Evolutionary conservation across 2,888 invertebrate species (phyloP), one percentile per base, ranked within the genome.

Genomic region (Hirtodrosophila cameraria): DNA sequence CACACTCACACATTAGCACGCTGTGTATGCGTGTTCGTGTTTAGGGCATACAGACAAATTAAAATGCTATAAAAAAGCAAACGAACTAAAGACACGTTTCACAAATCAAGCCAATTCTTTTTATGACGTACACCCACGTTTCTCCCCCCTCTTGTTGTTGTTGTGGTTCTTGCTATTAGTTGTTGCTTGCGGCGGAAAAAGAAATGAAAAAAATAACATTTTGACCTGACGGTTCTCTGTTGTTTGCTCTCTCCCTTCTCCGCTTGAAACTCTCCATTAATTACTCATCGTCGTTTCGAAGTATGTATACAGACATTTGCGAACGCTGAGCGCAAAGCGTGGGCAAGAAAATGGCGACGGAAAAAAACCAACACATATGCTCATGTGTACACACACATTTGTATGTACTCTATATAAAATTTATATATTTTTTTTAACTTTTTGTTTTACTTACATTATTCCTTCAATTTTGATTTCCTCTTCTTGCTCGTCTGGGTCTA

Each of bases 391-490:
- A 42, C 38, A 31, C 30, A 23, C n/a, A 7, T 30, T 5, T 28
- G 33, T 25, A 42, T 36, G 39, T 30, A 50, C 43, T 15, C 57
- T 60, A 45, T 16, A 28, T 42, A 66, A 50, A 20, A 28, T 23
- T 27, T 41, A 36, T 30, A 7, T 7, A 15, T 25, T 13, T 18
- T 30, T 16, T 48, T 43, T 27, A 20, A 6, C 15, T 9, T 7
- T 42, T 20, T 25, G 30, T 15, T 49, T 8, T 78, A 90, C 90
- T 90, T 76, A 90, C 90, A 90, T 89, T 77, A 77, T 80, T 76
- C 76, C 75, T 75, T 64, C 81, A 83, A 86, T 83, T 68, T 77
- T 88, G 77, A 75, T 79, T 49, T 83, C 66, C 69, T 89, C 79
- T 72, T 71, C 58, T 50, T 64, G 20, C 18, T 88, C 86, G 68